Percentiles rank a stretch among this genome's conserved stretches.
Evolutionary conservation across 2,888 invertebrate genomes (phyloP).

Genomic region (Apodemia hepburni): DNA sequence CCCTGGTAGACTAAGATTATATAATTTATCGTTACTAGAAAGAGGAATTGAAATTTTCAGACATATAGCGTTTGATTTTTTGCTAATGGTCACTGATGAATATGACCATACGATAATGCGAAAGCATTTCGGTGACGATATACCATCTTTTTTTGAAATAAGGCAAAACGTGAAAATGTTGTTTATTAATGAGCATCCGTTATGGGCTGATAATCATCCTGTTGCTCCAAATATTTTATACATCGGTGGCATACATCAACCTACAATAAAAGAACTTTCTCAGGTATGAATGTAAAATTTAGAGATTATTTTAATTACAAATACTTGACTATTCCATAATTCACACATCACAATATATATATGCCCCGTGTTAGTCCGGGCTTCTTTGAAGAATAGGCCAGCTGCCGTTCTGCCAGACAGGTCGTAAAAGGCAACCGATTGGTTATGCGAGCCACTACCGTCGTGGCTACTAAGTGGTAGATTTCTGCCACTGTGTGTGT

Average conservation of each 20-base stretch:
- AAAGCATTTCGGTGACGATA: slow-evolving; percentile 32
- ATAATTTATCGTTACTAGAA: slow-evolving; percentile 38
- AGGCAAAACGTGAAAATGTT: slow-evolving; percentile 40
- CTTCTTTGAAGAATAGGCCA: too few species aligned
- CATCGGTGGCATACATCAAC: slow-evolving; percentile 45
- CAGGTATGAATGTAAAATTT: slow-evolving; percentile 30
- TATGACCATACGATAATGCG: slow-evolving; percentile 33
- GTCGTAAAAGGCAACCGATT: too few species aligned
- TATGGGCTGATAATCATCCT: slow-evolving; percentile 45
- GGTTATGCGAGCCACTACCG: too few species aligned
- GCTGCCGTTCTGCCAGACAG: too few species aligned
- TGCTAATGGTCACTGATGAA: slow-evolving; percentile 18
- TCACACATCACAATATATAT: too few species aligned
- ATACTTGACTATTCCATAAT: too few species aligned
- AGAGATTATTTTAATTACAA: too few species aligned
- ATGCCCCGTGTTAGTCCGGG: too few species aligned
- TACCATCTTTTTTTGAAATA: slow-evolving; percentile 32
- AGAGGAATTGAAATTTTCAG: slow-evolving; percentile 34
- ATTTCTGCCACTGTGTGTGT: too few species aligned
- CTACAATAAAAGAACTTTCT: slow-evolving; percentile 36
- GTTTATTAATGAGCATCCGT: slow-evolving; percentile 42
- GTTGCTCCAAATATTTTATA: slow-evolving; percentile 42
- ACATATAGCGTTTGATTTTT: slow-evolving; percentile 16
- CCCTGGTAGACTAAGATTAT: slow-evolving; percentile 29
- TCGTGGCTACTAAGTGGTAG: too few species aligned